phyloP scores from a whole-genome alignment of 2,113 vertebrate species.

The Sclerurus mexicanus region DNA sequence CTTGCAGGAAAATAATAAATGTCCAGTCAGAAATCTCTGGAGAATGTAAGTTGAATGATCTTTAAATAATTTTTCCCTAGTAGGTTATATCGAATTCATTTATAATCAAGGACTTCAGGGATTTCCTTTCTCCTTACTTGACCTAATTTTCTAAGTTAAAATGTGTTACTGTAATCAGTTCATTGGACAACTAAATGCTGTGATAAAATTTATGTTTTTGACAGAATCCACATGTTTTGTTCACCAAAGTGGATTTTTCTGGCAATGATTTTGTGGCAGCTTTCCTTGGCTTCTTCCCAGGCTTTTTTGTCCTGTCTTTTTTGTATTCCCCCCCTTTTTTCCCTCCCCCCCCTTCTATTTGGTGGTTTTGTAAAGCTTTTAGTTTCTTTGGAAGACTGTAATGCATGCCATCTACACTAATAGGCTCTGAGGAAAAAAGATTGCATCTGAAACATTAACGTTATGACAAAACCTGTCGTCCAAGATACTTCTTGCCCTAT shows the following conservation, averaged over 20 bases:
- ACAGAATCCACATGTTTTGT: background rate
- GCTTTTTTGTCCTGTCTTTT: background rate
- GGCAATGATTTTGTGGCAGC: background rate
- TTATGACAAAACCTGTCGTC: background rate
- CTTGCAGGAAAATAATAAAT: conserved; percentile 39
- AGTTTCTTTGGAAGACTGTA: background rate
- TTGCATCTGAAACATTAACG: background rate
- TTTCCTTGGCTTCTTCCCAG: background rate
- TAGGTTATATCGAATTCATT: background rate
- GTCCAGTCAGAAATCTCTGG: background rate
- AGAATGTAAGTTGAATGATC: background rate
- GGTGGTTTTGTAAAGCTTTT: background rate
- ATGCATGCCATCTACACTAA: background rate
- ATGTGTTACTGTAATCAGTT: background rate
- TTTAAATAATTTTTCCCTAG: conserved; percentile 25
- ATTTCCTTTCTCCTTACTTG: conserved; percentile 6
- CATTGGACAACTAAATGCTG: conserved; percentile 3
- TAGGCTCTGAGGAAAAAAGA: accelerated
- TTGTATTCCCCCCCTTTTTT: too few relatives aligned
- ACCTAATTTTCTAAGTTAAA: background rate
- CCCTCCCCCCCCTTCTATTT: accelerated
- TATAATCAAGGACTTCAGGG: background rate
- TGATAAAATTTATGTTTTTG: background rate
- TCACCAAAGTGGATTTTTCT: background rate
- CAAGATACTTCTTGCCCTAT: background rate